Percentiles rank a stretch among this genome's conserved stretches.
Conservation (phyloP, 1,140 invertebrate species). For the Lasioglossum baleicum region DNA sequence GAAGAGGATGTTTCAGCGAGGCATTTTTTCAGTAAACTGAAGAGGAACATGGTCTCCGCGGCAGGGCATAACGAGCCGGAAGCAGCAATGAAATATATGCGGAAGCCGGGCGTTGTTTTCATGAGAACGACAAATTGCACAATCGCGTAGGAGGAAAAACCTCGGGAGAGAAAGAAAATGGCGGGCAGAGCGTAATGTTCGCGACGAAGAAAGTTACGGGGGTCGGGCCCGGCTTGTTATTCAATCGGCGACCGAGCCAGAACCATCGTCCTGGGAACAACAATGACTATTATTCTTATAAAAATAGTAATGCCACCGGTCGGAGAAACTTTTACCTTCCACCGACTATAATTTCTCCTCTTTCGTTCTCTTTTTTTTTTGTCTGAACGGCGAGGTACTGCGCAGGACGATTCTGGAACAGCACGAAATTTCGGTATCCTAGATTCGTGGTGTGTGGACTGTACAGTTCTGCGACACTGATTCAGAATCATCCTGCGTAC, state of each 20-base stretch:
- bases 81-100: constrained; percentile 6
- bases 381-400: neutral
- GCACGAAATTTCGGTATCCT: neutral
- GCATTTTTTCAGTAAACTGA: neutral
- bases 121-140: neutral
- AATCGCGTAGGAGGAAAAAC: constrained; percentile 1
- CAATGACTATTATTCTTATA: constrained; percentile 23
- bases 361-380: constrained; percentile 15
- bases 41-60: neutral
- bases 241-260: constrained; percentile 15
- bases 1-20: too few species aligned
- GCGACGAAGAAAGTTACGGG: constrained; percentile 22
- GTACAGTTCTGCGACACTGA: neutral
- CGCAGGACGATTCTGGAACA: too few species aligned
- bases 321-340: constrained; percentile 27
- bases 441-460: neutral
- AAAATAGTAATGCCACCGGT: constrained; percentile 29
- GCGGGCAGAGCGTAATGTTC: neutral
- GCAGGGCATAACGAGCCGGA: neutral
- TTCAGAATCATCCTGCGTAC: neutral
- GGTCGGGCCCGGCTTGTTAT: constrained; percentile 9
- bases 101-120: constrained; percentile 13
- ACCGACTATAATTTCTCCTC: neutral
- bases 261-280: neutral
- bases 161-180: neutral